These are phyloP conservation scores for Oryzias curvinotus DNA, from an alignment of 2,113 vertebrate genomes.

Conservation along the genomic window DNA sequence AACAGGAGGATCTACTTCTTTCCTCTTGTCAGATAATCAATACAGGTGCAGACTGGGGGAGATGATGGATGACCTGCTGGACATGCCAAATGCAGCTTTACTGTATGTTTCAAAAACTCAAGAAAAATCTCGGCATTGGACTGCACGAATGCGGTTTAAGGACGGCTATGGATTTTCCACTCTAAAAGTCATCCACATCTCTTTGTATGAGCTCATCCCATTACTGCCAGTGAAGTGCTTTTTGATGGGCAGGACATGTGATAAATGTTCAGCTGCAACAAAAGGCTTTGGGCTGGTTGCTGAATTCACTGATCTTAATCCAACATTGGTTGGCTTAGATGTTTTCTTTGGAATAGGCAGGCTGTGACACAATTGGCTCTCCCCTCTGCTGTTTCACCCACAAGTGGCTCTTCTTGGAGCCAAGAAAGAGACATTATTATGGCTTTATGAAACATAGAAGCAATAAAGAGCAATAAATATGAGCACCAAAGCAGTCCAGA, in stretches of 20 bases:
- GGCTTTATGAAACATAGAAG: constrained; percentile 20
- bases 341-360: constrained; percentile 53
- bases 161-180: constrained; percentile 56
- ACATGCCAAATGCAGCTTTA: constrained; percentile 36
- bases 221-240: constrained; percentile 58
- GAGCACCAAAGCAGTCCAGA: no score
- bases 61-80: constrained; percentile 56
- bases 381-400: constrained; percentile 45
- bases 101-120: constrained; percentile 47
- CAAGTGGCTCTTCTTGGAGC: constrained; percentile 26
- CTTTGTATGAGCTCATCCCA: constrained; percentile 57
- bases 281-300: constrained; percentile 41
- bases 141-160: constrained; percentile 31
- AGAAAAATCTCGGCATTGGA: constrained; percentile 29
- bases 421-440: constrained; percentile 22
- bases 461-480: constrained; percentile 24
- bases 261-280: constrained; percentile 46
- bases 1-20: constrained; percentile 70
- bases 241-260: constrained; percentile 58
- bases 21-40: constrained; percentile 75
- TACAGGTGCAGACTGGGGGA: constrained; percentile 61
- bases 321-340: constrained; percentile 48
- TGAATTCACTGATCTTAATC: constrained; percentile 60
- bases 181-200: constrained; percentile 54
- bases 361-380: constrained; percentile 45